These are phyloP conservation scores for Tromatobia lineatoria DNA, from an alignment of 2,888 invertebrate genomes.

Conservation along the genomic window DNA sequence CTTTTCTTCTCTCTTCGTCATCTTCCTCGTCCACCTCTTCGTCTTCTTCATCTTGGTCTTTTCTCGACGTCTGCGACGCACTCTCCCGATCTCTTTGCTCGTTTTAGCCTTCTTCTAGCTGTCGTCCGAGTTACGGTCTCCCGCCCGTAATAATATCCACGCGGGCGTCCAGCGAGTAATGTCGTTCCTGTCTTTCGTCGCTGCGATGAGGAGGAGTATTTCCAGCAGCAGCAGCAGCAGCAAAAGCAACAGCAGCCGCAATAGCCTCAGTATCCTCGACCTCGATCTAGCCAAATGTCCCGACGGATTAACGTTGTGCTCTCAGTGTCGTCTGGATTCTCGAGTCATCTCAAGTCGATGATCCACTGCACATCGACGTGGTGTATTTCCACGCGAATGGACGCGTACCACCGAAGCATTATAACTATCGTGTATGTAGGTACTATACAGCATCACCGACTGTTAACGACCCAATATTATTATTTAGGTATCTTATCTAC, in stretches of 20 bases:
- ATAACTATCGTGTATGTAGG: background rate
- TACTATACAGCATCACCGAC: background rate
- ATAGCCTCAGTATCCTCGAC: constrained; percentile 35
- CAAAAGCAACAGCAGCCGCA: background rate
- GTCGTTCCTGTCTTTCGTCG: constrained; percentile 34
- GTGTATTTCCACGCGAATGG: constrained; percentile 44
- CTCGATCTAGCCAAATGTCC: constrained; percentile 57
- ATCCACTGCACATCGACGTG: constrained; percentile 42
- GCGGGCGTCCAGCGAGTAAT: constrained; percentile 32
- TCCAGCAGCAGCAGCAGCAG: constrained; percentile 14
- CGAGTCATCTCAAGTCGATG: constrained; percentile 39
- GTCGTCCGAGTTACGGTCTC: constrained; percentile 32
- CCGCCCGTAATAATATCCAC: constrained; percentile 62
- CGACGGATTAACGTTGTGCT: constrained; percentile 42
- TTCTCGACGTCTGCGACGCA: constrained; percentile 24
- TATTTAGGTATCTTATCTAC: constrained; percentile 27
- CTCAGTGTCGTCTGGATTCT: constrained; percentile 31
- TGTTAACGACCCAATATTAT: constrained; percentile 12
- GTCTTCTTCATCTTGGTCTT: constrained; percentile 32
- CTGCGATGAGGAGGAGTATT: constrained; percentile 20
- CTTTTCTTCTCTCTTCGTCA: constrained; percentile 69
- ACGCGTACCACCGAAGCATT: background rate
- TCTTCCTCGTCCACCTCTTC: constrained; percentile 40
- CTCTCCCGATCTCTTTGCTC: constrained; percentile 12
- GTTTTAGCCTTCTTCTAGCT: constrained; percentile 42